Evolutionary conservation across 2,113 vertebrate genomes (phyloP).

Genomic region (Neogobius melanostomus): DNA sequence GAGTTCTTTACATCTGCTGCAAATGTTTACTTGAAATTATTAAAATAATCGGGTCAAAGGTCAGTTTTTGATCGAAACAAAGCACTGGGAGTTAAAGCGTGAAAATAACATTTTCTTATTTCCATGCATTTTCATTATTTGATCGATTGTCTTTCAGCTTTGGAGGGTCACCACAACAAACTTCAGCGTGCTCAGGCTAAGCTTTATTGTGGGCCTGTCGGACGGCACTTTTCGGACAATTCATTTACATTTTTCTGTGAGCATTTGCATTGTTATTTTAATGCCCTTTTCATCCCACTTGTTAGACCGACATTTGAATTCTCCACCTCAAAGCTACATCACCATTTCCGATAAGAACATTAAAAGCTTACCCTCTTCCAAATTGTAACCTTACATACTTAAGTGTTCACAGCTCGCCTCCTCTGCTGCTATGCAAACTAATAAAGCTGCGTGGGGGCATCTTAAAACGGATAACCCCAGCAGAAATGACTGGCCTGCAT

Average conservation of each 20-base stretch:
- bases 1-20: not conserved
- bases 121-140: not conserved
- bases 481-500: constrained; percentile 35
- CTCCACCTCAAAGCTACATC: constrained; percentile 14
- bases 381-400: constrained; percentile 33
- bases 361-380: constrained; percentile 21
- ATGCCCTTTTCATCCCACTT: constrained; percentile 34
- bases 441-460: constrained; percentile 28
- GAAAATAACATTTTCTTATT: not conserved
- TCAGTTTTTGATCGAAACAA: not conserved
- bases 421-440: constrained; percentile 41
- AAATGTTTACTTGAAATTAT: not conserved
- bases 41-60: not conserved
- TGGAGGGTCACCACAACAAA: not conserved
- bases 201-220: not conserved
- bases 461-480: constrained; percentile 43
- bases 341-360: constrained; percentile 38
- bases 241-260: constrained; percentile 16
- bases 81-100: not conserved
- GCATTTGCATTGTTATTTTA: constrained; percentile 34
- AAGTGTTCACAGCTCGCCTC: constrained; percentile 18
- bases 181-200: not conserved
- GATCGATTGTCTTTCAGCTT: too few species aligned
- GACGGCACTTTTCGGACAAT: not conserved
- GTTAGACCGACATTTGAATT: constrained; percentile 15